Base-by-base conservation (phyloP, 2,888 invertebrate genomes). In the Drosophila testacea region DNA sequence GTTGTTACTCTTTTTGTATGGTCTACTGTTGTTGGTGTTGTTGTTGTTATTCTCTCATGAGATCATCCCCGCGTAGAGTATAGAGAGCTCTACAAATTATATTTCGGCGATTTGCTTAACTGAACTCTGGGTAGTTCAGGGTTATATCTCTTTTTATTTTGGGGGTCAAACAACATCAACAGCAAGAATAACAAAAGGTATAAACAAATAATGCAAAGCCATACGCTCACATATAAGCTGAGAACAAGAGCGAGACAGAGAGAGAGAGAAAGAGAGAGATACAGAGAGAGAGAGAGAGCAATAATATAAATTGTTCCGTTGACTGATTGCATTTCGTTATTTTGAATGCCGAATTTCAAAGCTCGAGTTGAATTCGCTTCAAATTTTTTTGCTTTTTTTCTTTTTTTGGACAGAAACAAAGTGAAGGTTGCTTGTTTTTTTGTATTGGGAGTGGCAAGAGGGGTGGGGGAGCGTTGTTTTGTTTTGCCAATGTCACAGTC, bases 401-500 rank as follows among this genome's bases (percentile, higher is more conserved):
- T 22, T 22, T 22, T 22, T 22, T 22, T 22, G 22, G 22, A 22
- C 22, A 22, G 22, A 22, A 22, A 22, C 22, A 22, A 22, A 22
- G 22, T 22, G 22, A 22, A 22, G 22, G 22, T 22, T 22, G 22
- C 16, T 22, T 22, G 22, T 3, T 22, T 22, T 22, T 22, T 16
- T 16, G 16, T 16, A 16, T 16, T 22, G 30, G 13, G n/a, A 2
- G 22, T 9, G 32, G 32, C 6, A 2, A 32, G 32, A 32, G 10
- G 44, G 13, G 10, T 38, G 11, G 11, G 32, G 28, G 11, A 27
- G 28, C 27, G 38, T 48, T 64, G 75, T 46, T 56, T 61, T 46
- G 68, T 73, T 70, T 73, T 70, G 70, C 80, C 81, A 84, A 77
- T 84, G 85, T 47, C 85, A 61, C 28, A 28, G 60, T 59, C 85